A percentile compares a stretch with the other conserved stretches of the same genome.
These are phyloP conservation scores for Aplodontia rufa DNA, from an alignment of 2,113 vertebrate species.

Conservation along the genomic window DNA sequence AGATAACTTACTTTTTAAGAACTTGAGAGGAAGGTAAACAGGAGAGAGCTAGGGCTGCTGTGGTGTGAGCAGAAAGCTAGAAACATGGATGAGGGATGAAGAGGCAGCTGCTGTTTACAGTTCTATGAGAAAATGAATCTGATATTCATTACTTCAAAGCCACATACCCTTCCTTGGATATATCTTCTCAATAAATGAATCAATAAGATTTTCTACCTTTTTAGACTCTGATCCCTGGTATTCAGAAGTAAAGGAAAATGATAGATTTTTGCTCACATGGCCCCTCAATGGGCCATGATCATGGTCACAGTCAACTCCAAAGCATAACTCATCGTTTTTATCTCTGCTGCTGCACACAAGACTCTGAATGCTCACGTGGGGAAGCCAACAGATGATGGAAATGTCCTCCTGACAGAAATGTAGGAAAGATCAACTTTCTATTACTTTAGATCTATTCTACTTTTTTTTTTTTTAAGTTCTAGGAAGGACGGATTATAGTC, in stretches of 20 bases:
- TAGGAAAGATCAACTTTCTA: not conserved
- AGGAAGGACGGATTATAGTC: not conserved
- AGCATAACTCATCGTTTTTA: not conserved
- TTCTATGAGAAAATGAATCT: constrained; percentile 38
- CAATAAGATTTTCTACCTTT: not conserved
- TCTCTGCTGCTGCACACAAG: not conserved
- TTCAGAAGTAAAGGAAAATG: not conserved
- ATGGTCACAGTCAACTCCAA: not conserved
- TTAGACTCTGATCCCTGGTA: not conserved
- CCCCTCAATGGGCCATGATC: not conserved
- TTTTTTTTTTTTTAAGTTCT: not conserved
- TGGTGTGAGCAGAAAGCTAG: not conserved
- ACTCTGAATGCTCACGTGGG: not conserved
- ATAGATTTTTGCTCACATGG: not conserved
- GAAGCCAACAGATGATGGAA: not conserved
- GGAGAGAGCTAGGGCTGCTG: not conserved
- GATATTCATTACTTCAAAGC: constrained; percentile 28
- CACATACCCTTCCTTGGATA: not conserved
- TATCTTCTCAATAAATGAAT: not conserved
- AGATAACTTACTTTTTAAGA: not conserved
- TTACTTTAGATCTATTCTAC: constrained; percentile 31
- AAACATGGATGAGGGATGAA: not conserved
- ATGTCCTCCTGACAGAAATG: constrained; percentile 6
- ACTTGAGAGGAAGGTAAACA: not conserved
- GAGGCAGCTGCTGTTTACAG: not conserved